These are phyloP conservation scores for Platichthys flesus DNA, from an alignment of 2,113 vertebrate species.

Conservation along the genomic window DNA sequence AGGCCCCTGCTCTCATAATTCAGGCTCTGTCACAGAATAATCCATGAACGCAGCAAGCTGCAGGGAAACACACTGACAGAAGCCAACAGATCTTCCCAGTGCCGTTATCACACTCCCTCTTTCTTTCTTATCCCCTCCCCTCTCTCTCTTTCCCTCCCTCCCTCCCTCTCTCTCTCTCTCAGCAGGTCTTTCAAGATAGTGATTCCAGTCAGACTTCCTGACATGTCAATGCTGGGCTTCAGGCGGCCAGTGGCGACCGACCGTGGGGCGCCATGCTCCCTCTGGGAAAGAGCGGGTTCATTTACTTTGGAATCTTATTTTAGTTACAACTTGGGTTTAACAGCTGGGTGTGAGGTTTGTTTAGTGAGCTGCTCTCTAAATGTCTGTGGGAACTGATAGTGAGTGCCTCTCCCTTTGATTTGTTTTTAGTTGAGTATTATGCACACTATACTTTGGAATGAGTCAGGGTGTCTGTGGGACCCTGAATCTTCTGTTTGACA, in stretches of 20 bases:
- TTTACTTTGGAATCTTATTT: neutral
- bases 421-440: neutral
- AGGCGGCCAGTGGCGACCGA: constrained; percentile 6
- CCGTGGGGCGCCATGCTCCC: constrained; percentile 2
- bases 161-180: constrained; percentile 3
- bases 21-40: constrained; percentile 25
- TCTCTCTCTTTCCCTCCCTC: neutral
- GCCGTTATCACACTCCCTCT: constrained; percentile 54
- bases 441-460: neutral
- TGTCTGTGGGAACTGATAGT: neutral
- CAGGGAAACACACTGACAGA: constrained; percentile 51
- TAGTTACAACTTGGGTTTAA: neutral
- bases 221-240: constrained; percentile 46
- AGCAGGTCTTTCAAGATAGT: constrained; percentile 24
- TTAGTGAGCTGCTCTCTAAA: neutral
- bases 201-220: constrained; percentile 34
- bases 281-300: constrained; percentile 8
- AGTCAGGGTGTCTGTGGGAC: neutral
- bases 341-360: constrained; percentile 1
- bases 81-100: constrained; percentile 48
- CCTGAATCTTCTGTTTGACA: neutral
- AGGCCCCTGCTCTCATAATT: constrained; percentile 54
- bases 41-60: constrained; percentile 39
- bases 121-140: constrained; percentile 31
- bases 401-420: neutral